These are phyloP conservation scores for Gymnothorax javanicus DNA, from an alignment of 2,797 vertebrate species.

Conservation along the genomic window DNA sequence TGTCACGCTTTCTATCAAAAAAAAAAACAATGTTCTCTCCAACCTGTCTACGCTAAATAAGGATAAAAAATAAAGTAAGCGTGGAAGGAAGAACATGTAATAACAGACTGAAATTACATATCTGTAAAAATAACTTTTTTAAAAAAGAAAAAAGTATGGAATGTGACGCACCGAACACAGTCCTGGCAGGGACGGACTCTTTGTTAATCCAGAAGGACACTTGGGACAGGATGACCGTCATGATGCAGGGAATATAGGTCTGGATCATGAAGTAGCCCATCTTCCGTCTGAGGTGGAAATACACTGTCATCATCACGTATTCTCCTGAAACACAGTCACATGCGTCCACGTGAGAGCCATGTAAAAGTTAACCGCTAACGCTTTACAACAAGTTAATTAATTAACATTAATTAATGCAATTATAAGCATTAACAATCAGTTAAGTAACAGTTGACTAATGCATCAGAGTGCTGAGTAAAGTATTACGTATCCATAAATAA, in stretches of 20 bases:
- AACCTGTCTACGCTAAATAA: not conserved
- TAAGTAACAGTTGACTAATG: no score
- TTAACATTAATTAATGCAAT: not conserved
- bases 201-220: conserved; percentile 99
- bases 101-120: not conserved
- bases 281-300: conserved; percentile 95
- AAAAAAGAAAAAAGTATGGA: not conserved
- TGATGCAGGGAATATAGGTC: conserved; percentile 98
- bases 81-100: not conserved
- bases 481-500: no score
- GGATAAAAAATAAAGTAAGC: not conserved
- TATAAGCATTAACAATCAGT: no score
- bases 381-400: not conserved
- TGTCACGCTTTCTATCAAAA: not conserved
- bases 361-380: not conserved
- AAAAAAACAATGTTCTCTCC: not conserved
- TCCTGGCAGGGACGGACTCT: conserved; percentile 96
- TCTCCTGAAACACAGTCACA: conserved; percentile 75
- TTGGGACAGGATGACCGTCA: conserved; percentile 99
- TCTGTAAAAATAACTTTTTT: not conserved
- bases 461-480: no score
- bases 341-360: not conserved
- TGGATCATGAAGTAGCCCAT: conserved; percentile 99
- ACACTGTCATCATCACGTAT: conserved; percentile 98
- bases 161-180: conserved; percentile 88